Evolutionary conservation across 2,888 invertebrate species (phyloP).

Genomic region (Catonia carolina): DNA sequence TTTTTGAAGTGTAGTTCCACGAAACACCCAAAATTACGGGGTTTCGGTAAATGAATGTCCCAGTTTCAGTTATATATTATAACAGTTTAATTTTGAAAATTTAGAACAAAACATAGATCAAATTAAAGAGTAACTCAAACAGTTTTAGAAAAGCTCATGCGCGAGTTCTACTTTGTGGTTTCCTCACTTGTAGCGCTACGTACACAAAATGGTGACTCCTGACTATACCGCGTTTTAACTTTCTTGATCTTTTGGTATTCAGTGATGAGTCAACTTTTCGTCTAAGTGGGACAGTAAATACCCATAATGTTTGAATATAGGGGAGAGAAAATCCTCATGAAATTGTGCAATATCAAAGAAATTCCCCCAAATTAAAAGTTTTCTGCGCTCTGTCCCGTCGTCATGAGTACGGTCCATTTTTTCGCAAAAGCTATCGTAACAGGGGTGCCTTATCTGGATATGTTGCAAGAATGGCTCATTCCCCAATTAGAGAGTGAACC

Average conservation of each 20-base stretch:
- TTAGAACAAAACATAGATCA: too few relatives aligned
- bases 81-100: too few relatives aligned
- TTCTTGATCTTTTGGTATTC: not conserved
- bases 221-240: too few relatives aligned
- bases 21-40: too few relatives aligned
- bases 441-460: not conserved
- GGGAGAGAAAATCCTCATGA: not conserved
- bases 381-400: not conserved
- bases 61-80: too few relatives aligned
- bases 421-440: not conserved
- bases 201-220: too few relatives aligned
- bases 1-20: too few relatives aligned
- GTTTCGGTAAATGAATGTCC: too few relatives aligned
- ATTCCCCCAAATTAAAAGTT: not conserved
- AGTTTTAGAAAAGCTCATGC: too few relatives aligned
- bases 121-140: too few relatives aligned
- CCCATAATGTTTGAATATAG: not conserved
- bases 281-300: constrained; percentile 2
- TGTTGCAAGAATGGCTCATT: not conserved
- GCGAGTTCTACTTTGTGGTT: too few relatives aligned
- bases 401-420: not conserved
- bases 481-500: not conserved
- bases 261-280: not conserved
- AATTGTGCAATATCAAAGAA: not conserved
- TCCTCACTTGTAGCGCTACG: too few relatives aligned